Evolutionary conservation across 2,797 vertebrate genomes (phyloP).

Genomic region (Gymnodraco acuticeps): DNA sequence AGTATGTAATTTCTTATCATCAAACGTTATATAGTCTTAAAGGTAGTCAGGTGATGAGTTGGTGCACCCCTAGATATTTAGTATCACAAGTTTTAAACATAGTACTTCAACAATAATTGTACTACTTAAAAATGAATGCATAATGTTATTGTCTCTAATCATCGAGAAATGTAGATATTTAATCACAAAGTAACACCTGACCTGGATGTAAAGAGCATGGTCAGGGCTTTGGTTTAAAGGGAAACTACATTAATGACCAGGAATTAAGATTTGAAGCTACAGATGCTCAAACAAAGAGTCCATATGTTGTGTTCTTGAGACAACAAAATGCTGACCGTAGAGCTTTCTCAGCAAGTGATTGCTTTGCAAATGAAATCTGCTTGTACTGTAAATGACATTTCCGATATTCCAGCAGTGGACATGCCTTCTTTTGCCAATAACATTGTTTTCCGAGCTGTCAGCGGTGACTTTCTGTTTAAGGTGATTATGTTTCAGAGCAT

Average conservation of each 20-base stretch:
- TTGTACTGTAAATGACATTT: constrained; percentile 57
- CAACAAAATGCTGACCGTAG: constrained; percentile 13
- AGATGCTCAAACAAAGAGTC: not conserved
- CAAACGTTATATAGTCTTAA: not conserved
- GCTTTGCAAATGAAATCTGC: constrained; percentile 45
- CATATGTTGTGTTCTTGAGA: not conserved
- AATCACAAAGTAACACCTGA: constrained; percentile 1
- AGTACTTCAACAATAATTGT: not conserved
- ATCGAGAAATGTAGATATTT: not conserved
- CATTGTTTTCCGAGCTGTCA: constrained; percentile 60
- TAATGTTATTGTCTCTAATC: constrained; percentile 1
- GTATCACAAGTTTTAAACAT: not conserved
- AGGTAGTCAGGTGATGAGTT: not conserved
- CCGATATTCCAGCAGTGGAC: constrained; percentile 36
- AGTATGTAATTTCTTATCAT: not conserved
- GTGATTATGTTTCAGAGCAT: too few species aligned
- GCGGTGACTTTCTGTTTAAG: constrained; percentile 12
- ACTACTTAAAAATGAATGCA: constrained; percentile 31
- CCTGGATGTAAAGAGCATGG: not conserved
- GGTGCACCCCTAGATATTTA: not conserved
- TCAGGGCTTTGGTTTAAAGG: not conserved
- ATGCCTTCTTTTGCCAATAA: constrained; percentile 48
- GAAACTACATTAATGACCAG: not conserved
- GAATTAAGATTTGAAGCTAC: not conserved
- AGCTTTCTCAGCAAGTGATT: constrained; percentile 32